Percentiles rank a stretch among this genome's conserved stretches.
Evolutionary conservation across 2,113 vertebrate species (phyloP).

Genomic region (Narcine bancroftii): DNA sequence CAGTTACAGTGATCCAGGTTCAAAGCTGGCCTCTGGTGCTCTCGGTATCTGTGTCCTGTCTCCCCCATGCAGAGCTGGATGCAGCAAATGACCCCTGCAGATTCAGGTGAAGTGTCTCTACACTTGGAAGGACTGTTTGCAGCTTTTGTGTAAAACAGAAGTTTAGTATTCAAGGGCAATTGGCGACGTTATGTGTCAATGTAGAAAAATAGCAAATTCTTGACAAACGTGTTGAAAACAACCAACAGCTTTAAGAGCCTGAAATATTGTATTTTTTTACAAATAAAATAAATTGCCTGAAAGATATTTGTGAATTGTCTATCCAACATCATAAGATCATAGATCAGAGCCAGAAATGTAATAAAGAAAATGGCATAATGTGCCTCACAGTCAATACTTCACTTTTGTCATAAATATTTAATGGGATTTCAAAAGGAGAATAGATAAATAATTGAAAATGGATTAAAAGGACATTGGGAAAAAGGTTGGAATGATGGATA

Average conservation of each 20-base stretch:
- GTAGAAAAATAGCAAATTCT: not conserved
- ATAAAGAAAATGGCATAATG: not conserved
- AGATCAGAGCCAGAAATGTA: not conserved
- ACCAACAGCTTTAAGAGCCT: not conserved
- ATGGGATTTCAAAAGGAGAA: not conserved
- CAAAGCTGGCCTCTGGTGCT: no score
- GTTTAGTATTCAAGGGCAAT: no score
- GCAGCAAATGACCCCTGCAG: no score
- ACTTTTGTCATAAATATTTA: not conserved
- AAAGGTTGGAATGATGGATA: not conserved
- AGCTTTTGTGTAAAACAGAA: no score
- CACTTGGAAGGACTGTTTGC: no score
- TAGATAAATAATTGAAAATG: not conserved
- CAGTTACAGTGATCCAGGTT: no score
- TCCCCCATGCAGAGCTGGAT: no score
- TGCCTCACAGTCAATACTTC: not conserved
- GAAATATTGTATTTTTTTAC: not conserved
- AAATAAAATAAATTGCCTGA: not conserved
- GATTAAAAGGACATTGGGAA: not conserved
- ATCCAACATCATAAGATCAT: not conserved
- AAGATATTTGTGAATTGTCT: not conserved
- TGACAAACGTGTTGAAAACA: not conserved
- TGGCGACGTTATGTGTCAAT: not conserved
- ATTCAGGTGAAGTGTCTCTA: no score
- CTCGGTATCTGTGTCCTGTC: no score